Base-by-base conservation (phyloP, 2,797 vertebrate genomes). In the Falco biarmicus region DNA sequence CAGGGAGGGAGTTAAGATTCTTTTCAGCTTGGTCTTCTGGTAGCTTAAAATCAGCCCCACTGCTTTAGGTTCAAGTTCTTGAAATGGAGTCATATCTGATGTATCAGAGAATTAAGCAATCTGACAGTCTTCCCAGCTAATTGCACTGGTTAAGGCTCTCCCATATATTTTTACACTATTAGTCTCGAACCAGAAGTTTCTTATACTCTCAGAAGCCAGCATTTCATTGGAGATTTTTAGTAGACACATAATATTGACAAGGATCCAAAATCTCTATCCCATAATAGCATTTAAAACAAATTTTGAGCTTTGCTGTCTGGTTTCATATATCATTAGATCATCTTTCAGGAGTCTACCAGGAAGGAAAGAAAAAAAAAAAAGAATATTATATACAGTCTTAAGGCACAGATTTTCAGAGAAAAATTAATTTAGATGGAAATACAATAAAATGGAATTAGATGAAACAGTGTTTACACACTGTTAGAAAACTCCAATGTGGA, bases 271-370 rank as follows among this genome's bases (percentile, higher is more conserved):
- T 18, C 17, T 61, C 11, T 84, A 65, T 43, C 51, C 29, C 17
- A 82, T 90, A 84, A 78, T 17, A 76, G 4, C 39, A 84, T 79
- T 96, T 76, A 76, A 95, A 95, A 53, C 4, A 81, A 90, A 70
- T 66, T 25, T 5, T 53, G 11, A 63, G 16, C 29, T 22, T 79
- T 4, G 1, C 43, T 87, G 51, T 47, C 34, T 69, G 76, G 51
- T 84, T 92, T 89, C 39, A 37, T 51, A 12, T 85, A 57, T 90
- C 25, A 73, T 64, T 90, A 88, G 22, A 53, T 39, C 19, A 53
- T 37, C 31, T 81, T 78, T 69, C 59, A 71, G n/a, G 26, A 50
- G 7, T 77, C 18, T 87, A 81, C 26, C 11, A 81, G 15, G 31
- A 87, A 79, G 11, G 10, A 37, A 37, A 37, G 32, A 80, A 66